These are phyloP conservation scores for Amphipoea lucens DNA, from an alignment of 2,888 invertebrate species.

Conservation along the genomic window DNA sequence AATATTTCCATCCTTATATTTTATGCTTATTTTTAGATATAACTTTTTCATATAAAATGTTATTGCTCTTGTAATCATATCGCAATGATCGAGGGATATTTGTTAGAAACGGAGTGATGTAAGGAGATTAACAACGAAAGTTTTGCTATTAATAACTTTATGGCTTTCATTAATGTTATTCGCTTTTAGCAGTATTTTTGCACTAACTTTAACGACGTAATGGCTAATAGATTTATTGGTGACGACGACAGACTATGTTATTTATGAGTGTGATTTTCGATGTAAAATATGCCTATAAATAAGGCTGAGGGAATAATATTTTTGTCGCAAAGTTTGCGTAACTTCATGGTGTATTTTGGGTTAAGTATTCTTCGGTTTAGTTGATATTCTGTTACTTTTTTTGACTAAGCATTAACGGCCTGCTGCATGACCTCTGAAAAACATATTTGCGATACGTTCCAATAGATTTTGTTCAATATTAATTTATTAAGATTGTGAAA, in stretches of 20 bases:
- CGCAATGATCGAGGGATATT: conserved; percentile 57
- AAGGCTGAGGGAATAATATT: conserved; percentile 51
- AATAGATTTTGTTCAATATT: background rate
- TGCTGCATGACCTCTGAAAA: too few species aligned
- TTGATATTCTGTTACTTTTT: background rate
- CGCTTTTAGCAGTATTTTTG: conserved; percentile 62
- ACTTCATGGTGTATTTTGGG: conserved; percentile 15
- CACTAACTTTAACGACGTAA: conserved; percentile 49
- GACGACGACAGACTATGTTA: conserved; percentile 43
- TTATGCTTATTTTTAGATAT: conserved; percentile 57
- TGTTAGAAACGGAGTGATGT: conserved; percentile 51
- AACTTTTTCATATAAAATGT: conserved; percentile 66
- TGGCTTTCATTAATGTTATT: conserved; percentile 58
- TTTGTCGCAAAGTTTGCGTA: conserved; percentile 37
- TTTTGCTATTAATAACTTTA: conserved; percentile 65
- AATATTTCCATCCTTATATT: conserved; percentile 55
- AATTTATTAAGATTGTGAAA: background rate
- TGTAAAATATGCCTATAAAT: conserved; percentile 60
- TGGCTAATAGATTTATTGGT: conserved; percentile 65
- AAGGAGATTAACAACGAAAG: conserved; percentile 59
- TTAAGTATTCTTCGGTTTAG: background rate
- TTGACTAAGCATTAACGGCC: background rate
- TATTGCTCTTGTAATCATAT: conserved; percentile 59
- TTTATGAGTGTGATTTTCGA: conserved; percentile 55
- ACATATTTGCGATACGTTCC: background rate